Conservation (phyloP, 2,888 invertebrate species). For the Flexamia atlantica region DNA sequence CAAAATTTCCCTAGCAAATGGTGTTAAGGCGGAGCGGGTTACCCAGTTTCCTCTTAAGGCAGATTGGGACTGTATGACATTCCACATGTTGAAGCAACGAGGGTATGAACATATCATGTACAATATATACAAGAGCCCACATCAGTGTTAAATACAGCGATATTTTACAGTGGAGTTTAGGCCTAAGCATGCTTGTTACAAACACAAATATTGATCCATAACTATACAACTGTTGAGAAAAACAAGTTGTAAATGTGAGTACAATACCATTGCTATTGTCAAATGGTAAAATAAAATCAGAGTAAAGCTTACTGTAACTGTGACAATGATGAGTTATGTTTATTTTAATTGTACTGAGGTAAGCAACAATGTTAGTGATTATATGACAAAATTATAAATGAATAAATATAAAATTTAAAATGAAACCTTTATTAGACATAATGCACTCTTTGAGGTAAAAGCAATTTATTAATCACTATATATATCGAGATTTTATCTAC, state of each 20-base stretch:
- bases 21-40: slow-evolving; percentile 50
- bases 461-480: too few relatives aligned
- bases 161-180: slow-evolving; percentile 55
- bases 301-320: too few relatives aligned
- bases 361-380: too few relatives aligned
- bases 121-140: slow-evolving; percentile 63
- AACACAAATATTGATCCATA: slow-evolving; percentile 37
- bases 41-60: slow-evolving; percentile 74
- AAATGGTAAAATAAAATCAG: too few relatives aligned
- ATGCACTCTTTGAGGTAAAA: too few relatives aligned
- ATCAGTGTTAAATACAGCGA: slow-evolving; percentile 48
- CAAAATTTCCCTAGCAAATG: not conserved
- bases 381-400: not conserved
- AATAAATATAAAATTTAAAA: too few relatives aligned
- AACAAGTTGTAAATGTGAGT: not conserved
- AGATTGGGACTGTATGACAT: slow-evolving; percentile 83
- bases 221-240: slow-evolving; percentile 3
- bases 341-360: too few relatives aligned
- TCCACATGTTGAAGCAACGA: slow-evolving; percentile 74
- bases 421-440: too few relatives aligned
- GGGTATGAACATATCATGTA: slow-evolving; percentile 44
- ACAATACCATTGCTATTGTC: too few relatives aligned
- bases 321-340: too few relatives aligned
- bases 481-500: too few relatives aligned
- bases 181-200: slow-evolving; percentile 47